Evolutionary conservation across 64 coral and sea anemone genomes (phyloP).

Genomic region (Actinia tenebrosa): DNA sequence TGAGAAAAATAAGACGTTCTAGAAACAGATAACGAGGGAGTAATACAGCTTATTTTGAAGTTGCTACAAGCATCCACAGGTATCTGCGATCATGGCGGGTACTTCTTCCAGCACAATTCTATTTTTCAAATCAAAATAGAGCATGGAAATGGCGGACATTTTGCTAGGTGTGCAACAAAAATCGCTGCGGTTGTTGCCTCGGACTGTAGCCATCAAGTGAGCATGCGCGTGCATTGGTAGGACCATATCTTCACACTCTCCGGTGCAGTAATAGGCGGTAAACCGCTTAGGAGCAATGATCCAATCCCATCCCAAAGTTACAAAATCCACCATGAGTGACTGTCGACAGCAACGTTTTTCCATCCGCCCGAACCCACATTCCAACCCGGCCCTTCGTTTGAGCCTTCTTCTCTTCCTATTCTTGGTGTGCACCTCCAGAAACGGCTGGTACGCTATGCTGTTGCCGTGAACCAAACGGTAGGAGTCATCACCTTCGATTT

Average conservation of each 20-base stretch:
- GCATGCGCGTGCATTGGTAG: conserved; percentile 7
- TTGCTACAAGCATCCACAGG: conserved; percentile 2
- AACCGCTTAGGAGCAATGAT: conserved; percentile 15
- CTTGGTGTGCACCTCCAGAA: conserved; percentile 14
- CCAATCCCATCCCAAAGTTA: conserved; percentile 9
- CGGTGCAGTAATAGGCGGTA: conserved; percentile 22
- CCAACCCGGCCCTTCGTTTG: neutral
- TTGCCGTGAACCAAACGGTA: neutral
- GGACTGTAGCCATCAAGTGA: neutral
- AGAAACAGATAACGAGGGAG: neutral
- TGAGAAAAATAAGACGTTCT: neutral
- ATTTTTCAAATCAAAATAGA: conserved; percentile 16
- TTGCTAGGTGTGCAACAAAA: conserved; percentile 12
- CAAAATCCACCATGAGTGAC: neutral
- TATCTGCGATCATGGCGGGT: conserved; percentile 15
- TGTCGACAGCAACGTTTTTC: conserved; percentile 18
- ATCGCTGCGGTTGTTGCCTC: neutral
- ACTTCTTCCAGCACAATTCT: neutral
- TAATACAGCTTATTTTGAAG: neutral
- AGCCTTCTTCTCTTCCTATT: neutral
- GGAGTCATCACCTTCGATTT: conserved; percentile 2
- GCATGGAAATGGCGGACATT: conserved; percentile 17
- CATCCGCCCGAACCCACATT: neutral
- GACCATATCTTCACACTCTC: neutral
- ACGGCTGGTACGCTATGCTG: neutral